Conservation (phyloP, 37 sponge, comb jelly and placozoan genomes). For the Chondrosia reniformis region DNA sequence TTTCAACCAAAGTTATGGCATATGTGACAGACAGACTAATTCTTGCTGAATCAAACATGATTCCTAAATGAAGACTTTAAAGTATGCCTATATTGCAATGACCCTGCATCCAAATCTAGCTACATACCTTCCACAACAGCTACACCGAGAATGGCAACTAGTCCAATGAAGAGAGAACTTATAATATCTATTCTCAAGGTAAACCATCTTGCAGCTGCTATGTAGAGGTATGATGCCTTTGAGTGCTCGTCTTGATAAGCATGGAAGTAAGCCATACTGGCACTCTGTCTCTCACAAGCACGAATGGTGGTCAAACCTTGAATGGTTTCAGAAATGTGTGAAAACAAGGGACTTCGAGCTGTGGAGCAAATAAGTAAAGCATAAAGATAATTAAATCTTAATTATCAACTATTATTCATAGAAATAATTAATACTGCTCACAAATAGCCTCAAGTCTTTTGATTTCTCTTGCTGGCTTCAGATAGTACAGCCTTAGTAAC, state of each 20-base stretch:
- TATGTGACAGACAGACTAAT: conserved; percentile 72
- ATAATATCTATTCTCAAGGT: conserved; percentile 64
- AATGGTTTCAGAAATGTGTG: conserved; percentile 72
- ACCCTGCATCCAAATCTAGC: neutral
- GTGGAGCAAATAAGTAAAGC: neutral
- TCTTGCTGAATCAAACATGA: conserved; percentile 37
- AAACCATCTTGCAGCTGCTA: conserved; percentile 71
- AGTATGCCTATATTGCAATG: too few species aligned
- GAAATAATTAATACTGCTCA: too few species aligned
- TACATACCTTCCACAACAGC: conserved; percentile 26
- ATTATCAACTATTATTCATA: too few species aligned
- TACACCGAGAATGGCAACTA: conserved; percentile 52
- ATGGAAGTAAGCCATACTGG: conserved; percentile 33
- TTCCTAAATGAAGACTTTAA: too few species aligned
- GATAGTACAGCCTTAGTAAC: conserved; percentile 47
- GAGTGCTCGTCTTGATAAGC: conserved; percentile 52
- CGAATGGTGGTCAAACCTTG: conserved; percentile 77
- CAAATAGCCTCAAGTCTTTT: conserved; percentile 79
- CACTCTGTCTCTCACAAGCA: conserved; percentile 32
- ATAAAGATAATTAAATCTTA: too few species aligned
- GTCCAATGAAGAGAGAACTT: conserved; percentile 36
- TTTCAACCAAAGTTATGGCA: conserved; percentile 51
- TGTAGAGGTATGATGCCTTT: conserved; percentile 58
- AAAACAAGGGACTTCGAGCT: conserved; percentile 88
- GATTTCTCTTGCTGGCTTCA: conserved; percentile 58